Evolutionary conservation across 2,113 vertebrate species (phyloP), one percentile per base, ranked within the genome.

Genomic region (Onychostoma macrolepis): DNA sequence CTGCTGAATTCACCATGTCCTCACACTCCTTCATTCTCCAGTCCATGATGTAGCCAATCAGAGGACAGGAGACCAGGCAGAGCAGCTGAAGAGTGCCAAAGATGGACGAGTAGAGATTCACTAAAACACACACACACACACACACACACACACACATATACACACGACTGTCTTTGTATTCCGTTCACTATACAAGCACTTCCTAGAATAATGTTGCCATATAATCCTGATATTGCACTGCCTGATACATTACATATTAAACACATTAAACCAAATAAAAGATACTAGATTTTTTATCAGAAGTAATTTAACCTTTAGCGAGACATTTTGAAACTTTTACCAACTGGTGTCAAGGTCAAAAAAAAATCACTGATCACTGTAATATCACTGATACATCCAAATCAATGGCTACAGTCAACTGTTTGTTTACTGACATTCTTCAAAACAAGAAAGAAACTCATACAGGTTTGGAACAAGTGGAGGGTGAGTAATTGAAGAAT

Each of bases 11-110:
- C 17, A 6, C 82, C 24, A 72, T 30, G 9, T 92, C 91, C 21
- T 93, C 92, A 82, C 93, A 94, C 58, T 95, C 92, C 80, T 91
- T 94, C 91, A 94, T 91, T 83, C 48, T 93, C 95, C 97, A 97
- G 93, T 97, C 97, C 97, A 97, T 97, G 91, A 97, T 92, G 89
- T 95, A 97, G 76, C 97, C 97, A n/a, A 97, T 97, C 80, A 96
- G 67, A n/a, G 97, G 97, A 78, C 95, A 95, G 33, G 96, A 96
- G 72, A 96, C 41, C 0, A 97, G 94, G 89, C 97, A 97, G 3
- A 96, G 91, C 80, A 97, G 93, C 91, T 97, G 97, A 92, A 97
- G 89, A 38, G 93, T 91, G 61, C 96, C 97, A 69, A 97, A 97
- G 90, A 97, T 58, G 1, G 94, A 96, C 0, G 96, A 94, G 92